Evolutionary conservation across 2,113 vertebrate species (phyloP), one percentile per base, ranked within the genome.

Genomic region (Sinocyclocheilus rhinocerous): DNA sequence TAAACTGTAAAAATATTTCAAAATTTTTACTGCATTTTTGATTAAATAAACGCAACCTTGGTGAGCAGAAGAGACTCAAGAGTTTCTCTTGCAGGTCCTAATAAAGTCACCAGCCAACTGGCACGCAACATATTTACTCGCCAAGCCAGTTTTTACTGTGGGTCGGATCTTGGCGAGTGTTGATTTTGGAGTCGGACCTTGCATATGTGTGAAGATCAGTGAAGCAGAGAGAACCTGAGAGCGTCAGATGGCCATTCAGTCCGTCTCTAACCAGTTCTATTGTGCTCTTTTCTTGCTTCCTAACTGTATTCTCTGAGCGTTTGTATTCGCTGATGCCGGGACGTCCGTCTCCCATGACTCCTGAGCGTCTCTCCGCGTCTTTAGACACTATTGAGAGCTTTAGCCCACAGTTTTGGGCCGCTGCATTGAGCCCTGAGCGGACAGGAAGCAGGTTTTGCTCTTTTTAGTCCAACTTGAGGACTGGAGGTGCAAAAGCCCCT

Each of bases 401-500:
- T 61, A 67, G 79, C 69, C 12, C 33, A 4, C 72, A 18, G 69
- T 52, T 67, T 61, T 75, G 78, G 59, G 36, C 67, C 48, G 81
- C 50, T 88, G 80, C 85, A 76, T 83, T 85, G 78, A 81, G 85
- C 78, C 77, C 75, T 22, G 52, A 65, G 81, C 77, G 63, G 67
- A 81, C 59, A 81, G 81, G 83, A 67, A 81, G 50, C 75, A 26
- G 84, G 52, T 76, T 69, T 36, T 1, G 22, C 81, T 86, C 86
- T 91, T 87, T 90, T 89, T 86, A 65, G 87, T 81, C 48, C 76
- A 39, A 70, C 81, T 83, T 75, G 77, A 88, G 83, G 83, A 65
- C 45, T 73, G 29, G 84, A 85, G 79, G 76, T 61, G 87, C 79
- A 93, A 92, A 91, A 92, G 86, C 90, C 89, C 72, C 86, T 90